These are phyloP conservation scores for Dicrostonyx torquatus DNA, from an alignment of 2,797 vertebrate genomes.

Conservation along the genomic window DNA sequence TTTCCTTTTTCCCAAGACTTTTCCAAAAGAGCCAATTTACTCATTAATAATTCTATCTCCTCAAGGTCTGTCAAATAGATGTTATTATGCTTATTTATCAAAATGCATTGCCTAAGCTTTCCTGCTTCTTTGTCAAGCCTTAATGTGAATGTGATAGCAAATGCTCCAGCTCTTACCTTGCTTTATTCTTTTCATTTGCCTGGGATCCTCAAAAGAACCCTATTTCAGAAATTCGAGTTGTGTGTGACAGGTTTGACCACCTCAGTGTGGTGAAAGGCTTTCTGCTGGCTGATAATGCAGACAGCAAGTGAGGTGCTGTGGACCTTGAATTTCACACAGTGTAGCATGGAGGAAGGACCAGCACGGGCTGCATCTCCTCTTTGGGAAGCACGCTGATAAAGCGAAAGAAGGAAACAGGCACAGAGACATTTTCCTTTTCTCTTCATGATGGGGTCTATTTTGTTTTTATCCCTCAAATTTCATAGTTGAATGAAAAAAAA, in stretches of 20 bases:
- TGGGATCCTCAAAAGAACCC: background rate
- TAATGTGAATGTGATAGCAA: background rate
- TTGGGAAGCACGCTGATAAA: background rate
- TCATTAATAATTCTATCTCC: background rate
- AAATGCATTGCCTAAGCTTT: background rate
- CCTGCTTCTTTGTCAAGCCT: conserved; percentile 16
- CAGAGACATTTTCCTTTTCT: background rate
- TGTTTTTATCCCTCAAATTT: conserved; percentile 29
- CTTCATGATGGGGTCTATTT: background rate
- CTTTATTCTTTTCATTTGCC: conserved; percentile 33
- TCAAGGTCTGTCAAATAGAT: background rate
- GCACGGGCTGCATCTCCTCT: background rate
- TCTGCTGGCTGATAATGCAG: background rate
- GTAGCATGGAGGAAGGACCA: background rate
- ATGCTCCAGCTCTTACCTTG: background rate
- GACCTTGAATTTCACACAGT: background rate
- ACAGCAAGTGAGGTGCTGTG: background rate
- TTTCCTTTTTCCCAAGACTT: conserved; percentile 41
- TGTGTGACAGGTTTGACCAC: background rate
- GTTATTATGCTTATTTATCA: background rate
- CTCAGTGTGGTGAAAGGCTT: background rate
- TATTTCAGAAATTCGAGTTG: background rate
- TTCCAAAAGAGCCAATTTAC: background rate
- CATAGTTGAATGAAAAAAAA: background rate
- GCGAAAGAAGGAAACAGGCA: background rate